Percentiles rank a stretch among this genome's conserved stretches.
Conservation (phyloP, 2,113 vertebrate species). For the Lepisosteus oculatus region DNA sequence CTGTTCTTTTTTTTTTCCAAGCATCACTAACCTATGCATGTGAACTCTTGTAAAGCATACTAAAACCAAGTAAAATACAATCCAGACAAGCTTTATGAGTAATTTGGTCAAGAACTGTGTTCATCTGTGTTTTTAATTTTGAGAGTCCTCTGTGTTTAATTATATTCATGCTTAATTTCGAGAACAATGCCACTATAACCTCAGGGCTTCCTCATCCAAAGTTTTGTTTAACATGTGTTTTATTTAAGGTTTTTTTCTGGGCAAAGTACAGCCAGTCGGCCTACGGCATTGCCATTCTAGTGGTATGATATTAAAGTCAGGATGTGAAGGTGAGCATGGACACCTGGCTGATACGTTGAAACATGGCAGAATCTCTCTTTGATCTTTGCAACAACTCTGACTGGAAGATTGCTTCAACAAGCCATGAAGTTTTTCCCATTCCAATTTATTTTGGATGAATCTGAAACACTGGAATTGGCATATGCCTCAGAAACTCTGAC, state of each 20-base stretch:
- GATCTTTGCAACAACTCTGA: constrained; percentile 31
- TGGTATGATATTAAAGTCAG: constrained; percentile 26
- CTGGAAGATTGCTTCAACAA: constrained; percentile 20
- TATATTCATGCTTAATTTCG: constrained; percentile 30
- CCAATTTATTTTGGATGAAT: constrained; percentile 34
- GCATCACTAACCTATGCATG: neutral
- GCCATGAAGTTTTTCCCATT: neutral
- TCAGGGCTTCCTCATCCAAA: constrained; percentile 22
- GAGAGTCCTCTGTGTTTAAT: constrained; percentile 36
- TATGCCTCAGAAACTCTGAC: constrained; percentile 15
- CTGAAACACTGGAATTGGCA: constrained; percentile 12
- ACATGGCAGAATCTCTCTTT: constrained; percentile 21
- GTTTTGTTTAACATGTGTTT: constrained; percentile 34
- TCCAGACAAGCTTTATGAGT: neutral
- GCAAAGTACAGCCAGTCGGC: constrained; percentile 27
- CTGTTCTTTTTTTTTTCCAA: neutral
- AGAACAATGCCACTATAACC: constrained; percentile 10
- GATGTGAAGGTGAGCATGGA: constrained; percentile 10
- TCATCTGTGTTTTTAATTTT: constrained; percentile 8
- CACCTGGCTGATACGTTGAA: neutral
- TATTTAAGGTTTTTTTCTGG: constrained; percentile 43
- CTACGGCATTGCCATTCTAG: constrained; percentile 34
- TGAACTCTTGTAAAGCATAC: neutral
- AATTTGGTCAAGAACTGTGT: neutral
- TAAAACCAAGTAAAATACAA: neutral